Evolutionary conservation across 1,140 invertebrate genomes (phyloP), one percentile per base, ranked within the genome.

Genomic region (Cherax destructor): DNA sequence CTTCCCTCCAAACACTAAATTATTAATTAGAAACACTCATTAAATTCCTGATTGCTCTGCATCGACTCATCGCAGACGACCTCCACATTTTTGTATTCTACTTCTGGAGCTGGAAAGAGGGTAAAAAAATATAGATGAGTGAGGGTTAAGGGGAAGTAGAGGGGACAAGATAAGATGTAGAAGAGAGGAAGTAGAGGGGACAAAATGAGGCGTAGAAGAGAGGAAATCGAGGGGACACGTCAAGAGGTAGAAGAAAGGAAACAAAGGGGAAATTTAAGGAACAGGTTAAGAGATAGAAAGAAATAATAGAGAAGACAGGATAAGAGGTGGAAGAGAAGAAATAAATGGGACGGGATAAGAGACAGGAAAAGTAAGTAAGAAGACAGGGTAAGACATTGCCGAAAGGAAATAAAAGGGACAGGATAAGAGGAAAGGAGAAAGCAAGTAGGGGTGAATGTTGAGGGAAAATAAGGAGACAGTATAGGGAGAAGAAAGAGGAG

Each of bases 31-130:
- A 76, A 86, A 86, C 83, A 47, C 52, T 76, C 83, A 86, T 86
- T 86, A 86, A 86, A 86, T 76, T 86, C 72, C 41, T 86, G 83
- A 86, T 86, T 86, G 69, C 83, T 86, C 83, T 72, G 83, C 69
- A 86, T 86, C 83, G 72, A 86, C 83, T 86, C 83, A 86, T 86
- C 83, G 83, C 65, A 86, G 83, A 86, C 72, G 61, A 9, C 52
- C 83, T 72, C 4, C 11, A 47, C 52, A 41, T 72, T 86, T 76
- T 49, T 79, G 16, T 79, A 74, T 86, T 86, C 11, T 50, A 30
- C 69, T 74, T 24, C 49, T 21, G 49, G 49, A 72, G 65, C 4
- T 49, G 21, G 49, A 61, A n/a, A 21, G 49, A 56, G 9, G 4
- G 5, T 47, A 77, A 16, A 41, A 49, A 49, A 77, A 21, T 13